phyloP scores from a whole-genome alignment of 2,888 invertebrate species.

The Agonum fuliginosum region DNA sequence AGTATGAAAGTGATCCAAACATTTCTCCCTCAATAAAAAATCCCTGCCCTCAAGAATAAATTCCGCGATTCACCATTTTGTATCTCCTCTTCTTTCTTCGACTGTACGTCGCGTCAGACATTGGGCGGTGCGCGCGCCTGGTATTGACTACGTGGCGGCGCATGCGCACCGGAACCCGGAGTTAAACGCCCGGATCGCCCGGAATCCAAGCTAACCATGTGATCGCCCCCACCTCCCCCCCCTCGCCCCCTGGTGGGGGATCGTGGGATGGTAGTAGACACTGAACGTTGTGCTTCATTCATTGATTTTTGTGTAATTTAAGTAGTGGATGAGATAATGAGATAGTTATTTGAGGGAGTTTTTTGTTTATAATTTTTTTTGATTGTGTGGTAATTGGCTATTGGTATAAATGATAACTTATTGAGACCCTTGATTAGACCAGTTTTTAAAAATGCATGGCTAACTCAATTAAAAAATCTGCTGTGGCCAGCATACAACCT shows the following conservation, averaged over 20 bases:
- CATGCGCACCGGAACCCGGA: constrained; percentile 41
- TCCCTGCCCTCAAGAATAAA: too few relatives aligned
- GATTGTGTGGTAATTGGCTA: background rate
- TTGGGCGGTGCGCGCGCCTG: constrained; percentile 19
- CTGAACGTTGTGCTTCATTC: constrained; percentile 19
- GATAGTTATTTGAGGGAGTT: background rate
- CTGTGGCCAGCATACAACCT: too few relatives aligned
- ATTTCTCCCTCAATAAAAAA: too few relatives aligned
- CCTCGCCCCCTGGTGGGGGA: background rate
- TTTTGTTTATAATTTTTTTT: background rate
- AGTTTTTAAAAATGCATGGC: too few relatives aligned
- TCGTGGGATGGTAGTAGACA: background rate
- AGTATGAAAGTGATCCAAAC: too few relatives aligned
- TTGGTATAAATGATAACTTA: too few relatives aligned
- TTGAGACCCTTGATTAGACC: too few relatives aligned
- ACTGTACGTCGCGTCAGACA: constrained; percentile 41
- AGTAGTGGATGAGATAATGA: background rate
- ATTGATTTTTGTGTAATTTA: constrained; percentile 46
- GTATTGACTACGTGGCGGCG: constrained; percentile 49
- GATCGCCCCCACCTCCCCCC: constrained; percentile 1
- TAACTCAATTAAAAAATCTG: too few relatives aligned
- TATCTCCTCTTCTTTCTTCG: background rate
- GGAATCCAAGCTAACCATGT: constrained; percentile 49
- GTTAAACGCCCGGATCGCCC: constrained; percentile 55
- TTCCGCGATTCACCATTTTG: constrained; percentile 24